These are phyloP conservation scores for Globia sparganii DNA, from an alignment of 2,888 invertebrate species.

Conservation along the genomic window DNA sequence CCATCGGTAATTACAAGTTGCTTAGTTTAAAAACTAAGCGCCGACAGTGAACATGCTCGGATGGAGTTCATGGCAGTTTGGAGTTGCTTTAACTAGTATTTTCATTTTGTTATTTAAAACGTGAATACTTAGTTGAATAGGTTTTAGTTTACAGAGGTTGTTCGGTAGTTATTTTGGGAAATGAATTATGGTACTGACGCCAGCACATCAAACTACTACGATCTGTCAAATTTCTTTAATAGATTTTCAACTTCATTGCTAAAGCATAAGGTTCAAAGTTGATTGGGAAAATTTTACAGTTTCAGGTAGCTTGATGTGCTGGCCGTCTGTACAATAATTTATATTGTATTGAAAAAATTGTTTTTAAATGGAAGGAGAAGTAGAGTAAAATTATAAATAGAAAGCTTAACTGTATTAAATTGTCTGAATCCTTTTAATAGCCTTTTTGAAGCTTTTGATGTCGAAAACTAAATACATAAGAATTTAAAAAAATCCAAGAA, in stretches of 20 bases:
- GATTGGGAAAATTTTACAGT: too few relatives aligned
- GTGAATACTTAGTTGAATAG: background rate
- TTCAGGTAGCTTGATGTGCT: too few relatives aligned
- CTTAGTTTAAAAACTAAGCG: conserved; percentile 43
- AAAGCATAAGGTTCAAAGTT: too few relatives aligned
- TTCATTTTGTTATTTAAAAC: conserved; percentile 22
- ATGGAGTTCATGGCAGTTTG: conserved; percentile 15
- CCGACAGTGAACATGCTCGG: background rate
- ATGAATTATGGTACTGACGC: background rate
- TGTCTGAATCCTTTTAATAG: background rate
- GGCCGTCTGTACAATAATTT: conserved; percentile 3
- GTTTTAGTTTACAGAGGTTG: conserved; percentile 7
- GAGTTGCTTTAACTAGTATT: conserved; percentile 6
- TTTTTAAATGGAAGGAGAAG: background rate
- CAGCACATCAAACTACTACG: too few relatives aligned
- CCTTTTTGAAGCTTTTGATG: background rate
- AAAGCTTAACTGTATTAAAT: background rate
- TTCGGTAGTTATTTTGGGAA: background rate
- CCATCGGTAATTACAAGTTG: conserved; percentile 56
- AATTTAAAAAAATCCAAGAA: background rate
- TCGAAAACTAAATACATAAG: background rate
- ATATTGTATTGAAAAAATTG: background rate
- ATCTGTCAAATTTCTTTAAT: too few relatives aligned
- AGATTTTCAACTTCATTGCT: too few relatives aligned
- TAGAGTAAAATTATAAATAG: background rate